Base-by-base conservation (phyloP, 2,797 vertebrate species). In the Hyperoplus lanceolatus region DNA sequence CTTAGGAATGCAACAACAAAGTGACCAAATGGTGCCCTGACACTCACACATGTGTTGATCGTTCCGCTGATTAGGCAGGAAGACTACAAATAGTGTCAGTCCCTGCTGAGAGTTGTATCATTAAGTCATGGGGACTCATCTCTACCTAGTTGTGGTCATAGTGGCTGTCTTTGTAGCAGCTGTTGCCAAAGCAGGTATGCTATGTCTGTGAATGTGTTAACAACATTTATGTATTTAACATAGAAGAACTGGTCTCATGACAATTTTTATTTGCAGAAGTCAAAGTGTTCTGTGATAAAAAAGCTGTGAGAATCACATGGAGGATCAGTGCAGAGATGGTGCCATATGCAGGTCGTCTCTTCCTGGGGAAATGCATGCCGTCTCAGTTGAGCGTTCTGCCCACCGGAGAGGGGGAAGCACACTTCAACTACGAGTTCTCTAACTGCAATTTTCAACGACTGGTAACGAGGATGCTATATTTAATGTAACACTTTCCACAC, bases 301-400 rank as follows among this genome's bases (percentile, higher is more conserved):
- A 85, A 38, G 87, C 82, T 0, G 68, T 95, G 1, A 75, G 0
- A 0, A 64, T 95, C 55, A 87, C 15, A 43, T 96, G 95, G 95
- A 90, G 16, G 67, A 80, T 95, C 10, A 5, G 0, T 0, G 6
- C 69, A 0, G 82, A 82, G 6, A 3, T 92, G 57, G 76, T 85
- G 29, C 83, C 82, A 0, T 8, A 80, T 3, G 93, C 91, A 0
- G 15, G 81, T n/a, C 93, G 93, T 3, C 61, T 94, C 15, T 92
- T 95, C 74, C 92, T 96, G 3, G 95, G 95, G 5, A 94, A 4
- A 62, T 96, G 94, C 61, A 83, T 82, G 72, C 57, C 91, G 0
- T 90, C 93, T 0, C 3, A 11, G 1, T 82, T 93, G 3, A 50
- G 53, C 0, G 29, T 61, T 6, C 48, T 83, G 1, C 60, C 92